These are phyloP conservation scores for Chunga burmeisteri DNA, from an alignment of 2,113 vertebrate species.

Conservation along the genomic window DNA sequence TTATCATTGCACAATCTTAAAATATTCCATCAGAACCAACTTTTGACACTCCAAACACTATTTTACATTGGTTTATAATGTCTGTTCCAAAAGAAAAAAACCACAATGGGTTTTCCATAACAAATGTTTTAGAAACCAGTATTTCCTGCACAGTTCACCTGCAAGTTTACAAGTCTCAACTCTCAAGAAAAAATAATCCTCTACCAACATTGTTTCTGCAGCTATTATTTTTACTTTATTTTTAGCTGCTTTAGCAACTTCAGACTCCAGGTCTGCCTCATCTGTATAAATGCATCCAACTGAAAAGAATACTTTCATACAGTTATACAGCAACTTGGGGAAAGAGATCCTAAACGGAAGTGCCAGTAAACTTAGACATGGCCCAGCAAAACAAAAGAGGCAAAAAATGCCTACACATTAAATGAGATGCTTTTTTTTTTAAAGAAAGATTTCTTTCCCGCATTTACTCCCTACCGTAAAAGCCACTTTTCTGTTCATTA, in stretches of 20 bases:
- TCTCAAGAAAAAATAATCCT: conserved; percentile 76
- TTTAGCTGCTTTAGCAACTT: conserved; percentile 79
- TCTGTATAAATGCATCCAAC: conserved; percentile 65
- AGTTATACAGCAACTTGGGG: conserved; percentile 85
- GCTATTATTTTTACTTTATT: conserved; percentile 71
- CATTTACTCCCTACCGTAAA: conserved; percentile 51
- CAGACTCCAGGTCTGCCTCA: conserved; percentile 79
- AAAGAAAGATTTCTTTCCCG: conserved; percentile 76
- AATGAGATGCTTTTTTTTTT: conserved; percentile 79
- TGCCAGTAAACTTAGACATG: conserved; percentile 87
- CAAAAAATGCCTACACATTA: conserved; percentile 81
- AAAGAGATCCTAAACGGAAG: conserved; percentile 85
- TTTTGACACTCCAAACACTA: conserved; percentile 76
- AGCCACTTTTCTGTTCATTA: conserved; percentile 70
- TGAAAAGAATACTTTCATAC: conserved; percentile 74
- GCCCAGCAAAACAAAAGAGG: conserved; percentile 78
- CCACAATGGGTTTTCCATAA: conserved; percentile 57
- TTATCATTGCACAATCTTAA: conserved; percentile 81
- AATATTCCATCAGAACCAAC: conserved; percentile 77
- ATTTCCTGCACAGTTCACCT: conserved; percentile 85
- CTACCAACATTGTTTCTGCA: conserved; percentile 76
- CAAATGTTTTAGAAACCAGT: conserved; percentile 86
- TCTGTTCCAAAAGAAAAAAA: conserved; percentile 62
- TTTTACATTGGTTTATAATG: conserved; percentile 73
- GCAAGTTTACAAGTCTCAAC: conserved; percentile 77